These are phyloP conservation scores for Drosophila ercepeae DNA, from an alignment of 1,140 invertebrate genomes.

Conservation along the genomic window DNA sequence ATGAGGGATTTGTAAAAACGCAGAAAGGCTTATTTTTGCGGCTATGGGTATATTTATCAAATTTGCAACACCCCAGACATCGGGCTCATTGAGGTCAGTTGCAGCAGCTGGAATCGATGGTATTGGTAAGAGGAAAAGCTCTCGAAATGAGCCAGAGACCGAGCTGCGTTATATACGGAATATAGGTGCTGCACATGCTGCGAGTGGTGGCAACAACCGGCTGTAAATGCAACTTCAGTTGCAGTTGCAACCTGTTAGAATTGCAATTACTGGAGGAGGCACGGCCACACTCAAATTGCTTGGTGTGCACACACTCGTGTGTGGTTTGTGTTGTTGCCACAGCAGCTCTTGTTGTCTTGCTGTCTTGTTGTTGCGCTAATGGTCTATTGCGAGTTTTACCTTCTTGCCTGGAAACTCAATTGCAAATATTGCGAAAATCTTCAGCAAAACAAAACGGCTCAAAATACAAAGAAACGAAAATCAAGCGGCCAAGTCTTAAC, in stretches of 20 bases:
- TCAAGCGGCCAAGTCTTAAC: slow-evolving; percentile 27
- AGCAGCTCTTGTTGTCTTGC: neutral
- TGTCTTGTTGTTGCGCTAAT: slow-evolving; percentile 54
- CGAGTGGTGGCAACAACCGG: slow-evolving; percentile 3
- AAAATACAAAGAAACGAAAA: slow-evolving; percentile 39
- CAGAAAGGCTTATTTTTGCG: slow-evolving; percentile 4
- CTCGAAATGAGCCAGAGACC: slow-evolving; percentile 3
- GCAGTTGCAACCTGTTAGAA: slow-evolving; percentile 57
- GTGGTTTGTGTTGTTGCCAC: slow-evolving; percentile 14
- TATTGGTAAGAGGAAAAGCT: slow-evolving; percentile 37
- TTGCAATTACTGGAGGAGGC: slow-evolving; percentile 38
- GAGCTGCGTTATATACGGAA: neutral
- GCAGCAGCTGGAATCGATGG: slow-evolving; percentile 1
- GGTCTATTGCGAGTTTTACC: slow-evolving; percentile 65
- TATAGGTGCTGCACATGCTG: slow-evolving; percentile 3
- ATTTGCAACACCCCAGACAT: slow-evolving; percentile 39
- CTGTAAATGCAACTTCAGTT: slow-evolving; percentile 19
- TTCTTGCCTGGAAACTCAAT: slow-evolving; percentile 56
- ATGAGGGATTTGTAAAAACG: neutral
- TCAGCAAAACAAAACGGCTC: slow-evolving; percentile 63
- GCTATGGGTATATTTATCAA: slow-evolving; percentile 25
- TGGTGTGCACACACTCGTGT: slow-evolving; percentile 43
- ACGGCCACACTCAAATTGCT: slow-evolving; percentile 48
- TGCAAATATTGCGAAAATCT: slow-evolving; percentile 78
- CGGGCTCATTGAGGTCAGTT: slow-evolving; percentile 57